phyloP scores from a whole-genome alignment of 2,888 invertebrate genomes.

The Molorchus minor region DNA sequence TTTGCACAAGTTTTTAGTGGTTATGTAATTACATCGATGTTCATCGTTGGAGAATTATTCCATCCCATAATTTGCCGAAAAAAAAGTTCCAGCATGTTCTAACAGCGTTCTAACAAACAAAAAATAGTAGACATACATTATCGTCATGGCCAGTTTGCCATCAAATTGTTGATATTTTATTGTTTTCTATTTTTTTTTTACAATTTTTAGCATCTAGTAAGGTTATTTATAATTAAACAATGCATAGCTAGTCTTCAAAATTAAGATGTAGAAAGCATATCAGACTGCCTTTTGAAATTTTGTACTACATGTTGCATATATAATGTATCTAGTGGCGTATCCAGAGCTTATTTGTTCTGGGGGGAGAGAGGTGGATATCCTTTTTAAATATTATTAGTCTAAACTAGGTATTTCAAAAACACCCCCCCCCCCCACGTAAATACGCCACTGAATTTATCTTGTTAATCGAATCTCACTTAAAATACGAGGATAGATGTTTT shows the following conservation, averaged over 20 bases:
- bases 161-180: slow-evolving; percentile 40
- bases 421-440: no score
- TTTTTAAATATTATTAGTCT: no score
- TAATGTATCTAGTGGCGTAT: no score
- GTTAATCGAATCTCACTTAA: no score
- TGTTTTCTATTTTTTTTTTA: slow-evolving; percentile 46
- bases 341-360: no score
- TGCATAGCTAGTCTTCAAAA: slow-evolving; percentile 51
- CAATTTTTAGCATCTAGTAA: slow-evolving; percentile 43
- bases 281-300: slow-evolving; percentile 50
- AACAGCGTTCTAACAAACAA: slow-evolving; percentile 25
- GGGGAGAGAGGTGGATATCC: no score
- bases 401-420: no score
- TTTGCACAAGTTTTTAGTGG: slow-evolving; percentile 55
- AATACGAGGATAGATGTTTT: not conserved
- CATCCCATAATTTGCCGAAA: slow-evolving; percentile 37
- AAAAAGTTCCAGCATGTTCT: slow-evolving; percentile 29
- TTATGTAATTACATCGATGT: slow-evolving; percentile 50
- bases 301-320: slow-evolving; percentile 22
- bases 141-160: slow-evolving; percentile 44
- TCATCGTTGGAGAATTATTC: slow-evolving; percentile 37
- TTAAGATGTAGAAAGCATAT: slow-evolving; percentile 52
- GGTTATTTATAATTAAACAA: slow-evolving; percentile 37
- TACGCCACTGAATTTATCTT: no score
- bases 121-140: slow-evolving; percentile 27